A percentile compares a stretch with the other conserved stretches of the same genome.
Conservation (phyloP, 2,797 vertebrate species). For the Eospalax fontanierii region DNA sequence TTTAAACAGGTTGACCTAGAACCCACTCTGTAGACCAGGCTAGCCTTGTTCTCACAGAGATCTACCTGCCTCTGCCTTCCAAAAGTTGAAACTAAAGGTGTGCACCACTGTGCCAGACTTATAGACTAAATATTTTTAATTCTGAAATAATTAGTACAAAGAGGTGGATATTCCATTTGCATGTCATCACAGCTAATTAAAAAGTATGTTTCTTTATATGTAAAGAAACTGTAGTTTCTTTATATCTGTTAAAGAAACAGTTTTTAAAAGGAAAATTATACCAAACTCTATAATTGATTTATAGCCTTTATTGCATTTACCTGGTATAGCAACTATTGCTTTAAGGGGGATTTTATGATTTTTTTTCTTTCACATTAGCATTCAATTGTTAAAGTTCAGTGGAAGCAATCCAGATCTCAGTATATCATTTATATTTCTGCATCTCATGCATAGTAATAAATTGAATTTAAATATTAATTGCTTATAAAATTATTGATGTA, state of each 20-base stretch:
- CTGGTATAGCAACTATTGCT: background rate
- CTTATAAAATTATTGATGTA: background rate
- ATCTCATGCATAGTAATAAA: background rate
- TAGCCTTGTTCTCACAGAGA: too few relatives aligned
- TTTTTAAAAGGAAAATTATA: background rate
- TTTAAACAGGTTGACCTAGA: too few relatives aligned
- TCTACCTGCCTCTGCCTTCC: too few relatives aligned
- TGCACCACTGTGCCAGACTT: too few relatives aligned
- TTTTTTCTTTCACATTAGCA: background rate
- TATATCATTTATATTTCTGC: slow-evolving; percentile 18
- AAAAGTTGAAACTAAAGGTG: too few relatives aligned
- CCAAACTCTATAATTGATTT: background rate
- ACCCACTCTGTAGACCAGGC: too few relatives aligned
- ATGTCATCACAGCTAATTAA: background rate
- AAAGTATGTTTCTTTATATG: background rate
- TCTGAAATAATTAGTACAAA: background rate
- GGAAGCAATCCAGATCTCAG: background rate
- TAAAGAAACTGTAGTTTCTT: background rate
- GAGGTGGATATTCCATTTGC: background rate
- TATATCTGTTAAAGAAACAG: background rate
- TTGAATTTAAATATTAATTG: slow-evolving; percentile 35
- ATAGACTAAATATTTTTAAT: background rate
- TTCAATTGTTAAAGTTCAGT: slow-evolving; percentile 1
- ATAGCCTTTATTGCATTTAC: background rate
- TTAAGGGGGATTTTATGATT: slow-evolving; percentile 8